Base-by-base conservation (phyloP, 2,797 vertebrate genomes). In the Tapirus indicus region DNA sequence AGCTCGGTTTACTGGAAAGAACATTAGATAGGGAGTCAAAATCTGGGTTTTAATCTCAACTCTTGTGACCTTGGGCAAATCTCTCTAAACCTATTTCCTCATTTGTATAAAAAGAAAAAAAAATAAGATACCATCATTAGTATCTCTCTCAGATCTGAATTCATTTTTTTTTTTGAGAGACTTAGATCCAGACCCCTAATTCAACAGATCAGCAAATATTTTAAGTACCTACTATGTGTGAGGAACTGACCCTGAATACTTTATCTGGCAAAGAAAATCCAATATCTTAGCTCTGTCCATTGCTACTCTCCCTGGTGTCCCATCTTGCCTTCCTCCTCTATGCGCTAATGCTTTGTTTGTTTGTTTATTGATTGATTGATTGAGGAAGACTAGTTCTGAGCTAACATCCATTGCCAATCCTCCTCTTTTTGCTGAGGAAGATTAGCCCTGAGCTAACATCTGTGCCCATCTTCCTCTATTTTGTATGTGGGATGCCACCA, bases 31-130 rank as follows among this genome's bases (percentile, higher is more conserved):
- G 10, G 64, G 85, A 92, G 21, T 78, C n/a, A 83, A 95, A 95
- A 64, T 64, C 41, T 64, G 32, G 60, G 52, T 94, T 94, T 96
- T 80, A 96, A 95, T 74, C 8, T 64, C 32, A 89, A 80, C 74
- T 83, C 21, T 58, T 86, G 17, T 66, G 60, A 91, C 62, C 54
- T 77, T 32, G 11, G 38, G 27, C 18, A 91, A 84, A 86, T 86
- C 66, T 84, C 27, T 88, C 58, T 64, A 79, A 95, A 60, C 1
- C 71, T 88, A 88, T 94, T 64, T 84, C 23, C 78, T 88, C 27
- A n/a, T 52, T 41, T 77, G 21, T 94, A 88, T 84, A 87, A 88
- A 95, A 83, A 69, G 14, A n/a, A 88, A 90, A 72, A 49, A 64
- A 44, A 84, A 54, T 47, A 56, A 80, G 38, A 54, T 54, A n/a